phyloP scores from a whole-genome alignment of 2,888 invertebrate species.

The Andrena bucephala region DNA sequence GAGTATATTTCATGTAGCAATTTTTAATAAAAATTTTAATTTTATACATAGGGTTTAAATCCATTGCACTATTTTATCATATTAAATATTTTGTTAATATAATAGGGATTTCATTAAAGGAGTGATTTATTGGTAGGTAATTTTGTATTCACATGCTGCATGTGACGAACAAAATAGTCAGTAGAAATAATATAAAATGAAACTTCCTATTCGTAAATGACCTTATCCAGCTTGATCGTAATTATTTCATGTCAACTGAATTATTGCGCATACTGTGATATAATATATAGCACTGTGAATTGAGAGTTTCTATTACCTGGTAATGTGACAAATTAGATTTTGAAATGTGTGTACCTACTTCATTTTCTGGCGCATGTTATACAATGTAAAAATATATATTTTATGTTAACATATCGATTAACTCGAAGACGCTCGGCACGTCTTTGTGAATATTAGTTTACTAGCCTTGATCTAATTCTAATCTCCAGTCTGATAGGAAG shows the following conservation, averaged over 20 bases:
- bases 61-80: no score
- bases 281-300: background rate
- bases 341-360: background rate
- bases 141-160: no score
- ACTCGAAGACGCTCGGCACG: constrained; percentile 1
- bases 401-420: constrained; percentile 3
- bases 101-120: no score
- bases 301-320: background rate
- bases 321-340: background rate
- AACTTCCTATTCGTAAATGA: no score
- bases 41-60: no score
- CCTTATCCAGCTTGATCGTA: background rate
- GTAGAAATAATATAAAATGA: no score
- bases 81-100: no score
- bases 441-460: constrained; percentile 31
- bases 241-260: background rate
- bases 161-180: no score
- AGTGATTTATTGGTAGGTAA: no score
- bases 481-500: constrained; percentile 21
- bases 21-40: no score
- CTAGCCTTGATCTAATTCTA: constrained; percentile 38
- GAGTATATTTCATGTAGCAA: no score
- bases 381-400: background rate
- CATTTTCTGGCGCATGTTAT: background rate
- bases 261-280: no score